Percentiles rank a stretch among this genome's conserved stretches.
These are phyloP conservation scores for Gisinianus flammeolus DNA, from an alignment of 2,888 invertebrate species.

Conservation along the genomic window DNA sequence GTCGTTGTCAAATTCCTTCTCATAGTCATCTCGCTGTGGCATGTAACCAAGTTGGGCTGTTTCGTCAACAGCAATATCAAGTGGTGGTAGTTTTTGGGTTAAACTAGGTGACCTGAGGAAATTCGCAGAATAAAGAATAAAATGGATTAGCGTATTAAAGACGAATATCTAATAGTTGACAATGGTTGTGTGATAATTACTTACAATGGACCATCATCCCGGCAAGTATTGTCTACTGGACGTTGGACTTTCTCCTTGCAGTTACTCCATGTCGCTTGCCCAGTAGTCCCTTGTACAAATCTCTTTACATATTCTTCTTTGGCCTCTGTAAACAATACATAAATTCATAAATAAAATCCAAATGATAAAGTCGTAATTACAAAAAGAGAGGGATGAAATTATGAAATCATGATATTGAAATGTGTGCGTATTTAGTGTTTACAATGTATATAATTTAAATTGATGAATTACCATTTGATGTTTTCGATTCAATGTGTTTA, in stretches of 20 bases:
- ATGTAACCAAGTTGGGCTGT: constrained; percentile 89
- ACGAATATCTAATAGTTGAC: too few relatives aligned
- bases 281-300: constrained; percentile 89
- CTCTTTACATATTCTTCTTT: constrained; percentile 89
- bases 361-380: not conserved
- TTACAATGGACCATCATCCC: constrained; percentile 78
- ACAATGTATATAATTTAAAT: not conserved
- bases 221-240: constrained; percentile 77
- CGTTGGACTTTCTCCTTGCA: constrained; percentile 60
- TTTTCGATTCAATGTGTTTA: constrained; percentile 84
- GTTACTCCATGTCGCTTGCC: constrained; percentile 79
- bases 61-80: constrained; percentile 83
- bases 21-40: constrained; percentile 95
- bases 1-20: constrained; percentile 89
- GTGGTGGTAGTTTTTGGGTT: constrained; percentile 75
- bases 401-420: not conserved
- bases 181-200: too few relatives aligned
- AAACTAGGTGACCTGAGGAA: constrained; percentile 66
- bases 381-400: not conserved
- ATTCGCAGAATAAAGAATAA: too few relatives aligned
- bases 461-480: constrained; percentile 85
- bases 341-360: constrained; percentile 34
- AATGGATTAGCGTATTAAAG: too few relatives aligned
- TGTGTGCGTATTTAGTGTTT: not conserved
- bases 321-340: constrained; percentile 70